These are phyloP conservation scores for Drosophila macrospina DNA, from an alignment of 2,888 invertebrate species.

Conservation along the genomic window DNA sequence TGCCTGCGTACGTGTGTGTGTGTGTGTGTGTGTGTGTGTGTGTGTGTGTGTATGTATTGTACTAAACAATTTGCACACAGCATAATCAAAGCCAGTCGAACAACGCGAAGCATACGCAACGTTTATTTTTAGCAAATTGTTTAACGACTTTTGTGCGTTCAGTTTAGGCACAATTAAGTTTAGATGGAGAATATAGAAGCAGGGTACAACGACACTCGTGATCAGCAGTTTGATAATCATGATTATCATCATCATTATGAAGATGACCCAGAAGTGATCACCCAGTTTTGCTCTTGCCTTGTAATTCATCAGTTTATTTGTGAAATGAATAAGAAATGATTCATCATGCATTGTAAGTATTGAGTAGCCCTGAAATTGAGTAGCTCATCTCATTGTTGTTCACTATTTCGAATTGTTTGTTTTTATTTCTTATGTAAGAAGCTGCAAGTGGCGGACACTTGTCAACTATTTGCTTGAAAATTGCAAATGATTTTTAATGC, in stretches of 20 bases:
- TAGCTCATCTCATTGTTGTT: conserved; percentile 10
- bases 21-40: conserved; percentile 1
- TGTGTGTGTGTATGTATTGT: conserved; percentile 47
- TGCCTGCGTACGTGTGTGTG: conserved; percentile 1
- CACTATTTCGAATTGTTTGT: neutral
- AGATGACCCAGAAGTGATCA: conserved; percentile 19
- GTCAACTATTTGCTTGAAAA: conserved; percentile 49
- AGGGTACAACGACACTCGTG: conserved; percentile 13
- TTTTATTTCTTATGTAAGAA: conserved; percentile 49
- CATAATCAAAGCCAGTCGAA: conserved; percentile 66
- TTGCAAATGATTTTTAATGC: conserved; percentile 74
- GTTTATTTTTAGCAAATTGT: conserved; percentile 78
- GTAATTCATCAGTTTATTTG: conserved; percentile 3
- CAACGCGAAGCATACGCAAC: conserved; percentile 73
- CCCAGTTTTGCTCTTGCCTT: neutral
- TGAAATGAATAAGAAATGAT: conserved; percentile 16
- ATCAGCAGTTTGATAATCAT: conserved; percentile 2
- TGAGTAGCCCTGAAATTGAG: conserved; percentile 18
- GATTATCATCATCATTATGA: neutral
- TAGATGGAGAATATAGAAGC: conserved; percentile 12
- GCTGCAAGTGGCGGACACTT: conserved; percentile 64
- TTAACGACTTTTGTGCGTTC: conserved; percentile 51
- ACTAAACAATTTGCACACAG: conserved; percentile 53
- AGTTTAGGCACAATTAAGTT: conserved; percentile 67
- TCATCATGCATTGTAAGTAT: conserved; percentile 2